Conservation (phyloP, 2,113 vertebrate species). For the Nicator chloris region DNA sequence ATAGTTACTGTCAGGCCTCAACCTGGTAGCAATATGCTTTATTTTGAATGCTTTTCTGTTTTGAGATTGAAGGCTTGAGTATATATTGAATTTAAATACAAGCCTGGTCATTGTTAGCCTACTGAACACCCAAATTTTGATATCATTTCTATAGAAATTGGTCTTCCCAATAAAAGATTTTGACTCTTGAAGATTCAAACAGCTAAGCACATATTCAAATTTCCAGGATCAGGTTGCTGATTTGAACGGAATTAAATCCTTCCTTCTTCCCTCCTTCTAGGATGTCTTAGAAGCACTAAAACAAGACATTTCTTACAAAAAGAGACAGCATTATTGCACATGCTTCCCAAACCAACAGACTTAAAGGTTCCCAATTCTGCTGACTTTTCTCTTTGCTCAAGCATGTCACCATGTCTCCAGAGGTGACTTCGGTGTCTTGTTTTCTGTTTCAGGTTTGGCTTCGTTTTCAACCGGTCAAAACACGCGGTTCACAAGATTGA, state of each 20-base stretch:
- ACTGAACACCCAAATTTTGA: background rate
- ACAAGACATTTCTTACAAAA: background rate
- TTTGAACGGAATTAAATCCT: background rate
- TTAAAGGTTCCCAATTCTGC: background rate
- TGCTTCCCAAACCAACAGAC: fast-evolving
- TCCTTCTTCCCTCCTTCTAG: background rate
- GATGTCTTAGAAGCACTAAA: background rate
- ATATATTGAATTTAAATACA: background rate
- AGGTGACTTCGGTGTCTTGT: background rate
- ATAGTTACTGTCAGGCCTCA: background rate
- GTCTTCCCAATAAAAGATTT: background rate
- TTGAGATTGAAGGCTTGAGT: background rate
- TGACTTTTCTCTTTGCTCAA: background rate
- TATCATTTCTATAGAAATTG: background rate
- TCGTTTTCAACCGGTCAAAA: constrained; percentile 85
- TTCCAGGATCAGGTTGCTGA: background rate
- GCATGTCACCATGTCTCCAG: background rate
- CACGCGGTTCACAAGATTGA: constrained; percentile 88
- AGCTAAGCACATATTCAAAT: background rate
- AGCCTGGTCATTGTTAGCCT: background rate
- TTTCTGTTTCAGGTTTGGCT: constrained; percentile 84
- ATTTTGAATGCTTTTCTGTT: background rate
- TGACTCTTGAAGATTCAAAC: background rate
- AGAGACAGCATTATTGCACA: background rate
- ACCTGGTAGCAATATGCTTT: background rate